phyloP scores from a whole-genome alignment of 2,113 vertebrate species.

The Rhinogobius similis region DNA sequence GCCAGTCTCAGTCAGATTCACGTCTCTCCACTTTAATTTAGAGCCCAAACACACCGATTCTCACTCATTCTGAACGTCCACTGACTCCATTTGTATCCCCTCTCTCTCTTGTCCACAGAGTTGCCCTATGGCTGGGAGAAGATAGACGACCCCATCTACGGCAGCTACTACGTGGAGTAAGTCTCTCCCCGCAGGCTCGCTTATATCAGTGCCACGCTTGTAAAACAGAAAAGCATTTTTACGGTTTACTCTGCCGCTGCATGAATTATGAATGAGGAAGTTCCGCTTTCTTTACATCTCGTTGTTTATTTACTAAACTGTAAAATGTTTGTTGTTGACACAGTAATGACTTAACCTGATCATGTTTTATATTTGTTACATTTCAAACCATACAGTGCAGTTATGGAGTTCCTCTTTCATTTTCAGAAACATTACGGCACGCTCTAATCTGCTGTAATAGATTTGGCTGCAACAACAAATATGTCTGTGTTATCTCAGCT shows the following conservation, averaged over 20 bases:
- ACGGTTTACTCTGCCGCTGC: conserved; percentile 12
- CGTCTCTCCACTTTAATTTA: conserved; percentile 47
- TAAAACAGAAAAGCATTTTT: conserved; percentile 34
- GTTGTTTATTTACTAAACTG: conserved; percentile 35
- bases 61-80: conserved; percentile 46
- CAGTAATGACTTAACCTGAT: conserved; percentile 1
- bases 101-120: conserved; percentile 82
- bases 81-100: conserved; percentile 47
- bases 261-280: conserved; percentile 46
- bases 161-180: conserved; percentile 99
- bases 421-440: not conserved
- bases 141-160: conserved; percentile 99
- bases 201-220: conserved; percentile 19
- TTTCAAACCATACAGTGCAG: not conserved
- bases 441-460: not conserved
- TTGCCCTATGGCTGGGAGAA: conserved; percentile 99
- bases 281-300: conserved; percentile 24
- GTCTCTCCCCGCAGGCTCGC: conserved; percentile 68
- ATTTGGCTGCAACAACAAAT: not conserved
- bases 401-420: not conserved
- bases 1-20: conserved; percentile 53
- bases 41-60: conserved; percentile 22
- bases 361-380: not conserved
- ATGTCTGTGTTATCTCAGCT: conserved; percentile 6
- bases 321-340: conserved; percentile 13